Conservation (phyloP, 37 sponge, comb jelly and placozoan genomes). For the Axinella damicornis region DNA sequence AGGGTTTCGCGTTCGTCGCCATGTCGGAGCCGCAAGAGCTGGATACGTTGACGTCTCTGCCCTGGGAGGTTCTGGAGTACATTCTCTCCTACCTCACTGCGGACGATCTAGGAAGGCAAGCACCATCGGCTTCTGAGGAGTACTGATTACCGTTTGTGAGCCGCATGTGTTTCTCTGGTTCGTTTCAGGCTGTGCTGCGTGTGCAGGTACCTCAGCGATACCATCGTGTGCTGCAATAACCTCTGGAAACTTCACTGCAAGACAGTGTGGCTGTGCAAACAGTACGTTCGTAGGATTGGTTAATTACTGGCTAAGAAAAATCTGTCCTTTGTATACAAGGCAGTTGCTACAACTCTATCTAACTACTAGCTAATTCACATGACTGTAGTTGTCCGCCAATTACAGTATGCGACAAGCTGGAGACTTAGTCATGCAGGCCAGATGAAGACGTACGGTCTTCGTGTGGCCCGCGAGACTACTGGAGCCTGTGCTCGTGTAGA, state of each 20-base stretch:
- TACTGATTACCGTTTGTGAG: neutral
- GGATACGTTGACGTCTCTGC: neutral
- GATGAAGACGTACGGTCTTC: too few relatives aligned
- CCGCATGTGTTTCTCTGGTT: neutral
- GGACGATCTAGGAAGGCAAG: constrained; percentile 7
- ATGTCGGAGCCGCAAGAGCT: too few relatives aligned
- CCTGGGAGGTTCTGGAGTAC: constrained; percentile 10
- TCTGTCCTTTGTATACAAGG: neutral
- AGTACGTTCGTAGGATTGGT: too few relatives aligned
- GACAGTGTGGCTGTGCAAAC: constrained; percentile 17
- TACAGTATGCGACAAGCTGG: neutral
- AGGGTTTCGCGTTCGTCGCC: too few relatives aligned
- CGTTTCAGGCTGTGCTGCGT: neutral
- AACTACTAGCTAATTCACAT: neutral
- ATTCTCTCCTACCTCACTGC: neutral
- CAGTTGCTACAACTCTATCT: too few relatives aligned
- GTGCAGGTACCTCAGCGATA: neutral
- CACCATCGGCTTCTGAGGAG: neutral
- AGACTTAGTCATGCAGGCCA: too few relatives aligned
- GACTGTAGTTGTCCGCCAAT: neutral
- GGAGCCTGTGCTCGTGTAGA: too few relatives aligned
- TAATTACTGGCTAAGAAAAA: too few relatives aligned
- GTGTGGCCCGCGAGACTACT: too few relatives aligned
- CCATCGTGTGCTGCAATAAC: neutral
- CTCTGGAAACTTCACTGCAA: constrained; percentile 33